These are phyloP conservation scores for Falco biarmicus DNA, from an alignment of 2,797 vertebrate species.

Conservation along the genomic window DNA sequence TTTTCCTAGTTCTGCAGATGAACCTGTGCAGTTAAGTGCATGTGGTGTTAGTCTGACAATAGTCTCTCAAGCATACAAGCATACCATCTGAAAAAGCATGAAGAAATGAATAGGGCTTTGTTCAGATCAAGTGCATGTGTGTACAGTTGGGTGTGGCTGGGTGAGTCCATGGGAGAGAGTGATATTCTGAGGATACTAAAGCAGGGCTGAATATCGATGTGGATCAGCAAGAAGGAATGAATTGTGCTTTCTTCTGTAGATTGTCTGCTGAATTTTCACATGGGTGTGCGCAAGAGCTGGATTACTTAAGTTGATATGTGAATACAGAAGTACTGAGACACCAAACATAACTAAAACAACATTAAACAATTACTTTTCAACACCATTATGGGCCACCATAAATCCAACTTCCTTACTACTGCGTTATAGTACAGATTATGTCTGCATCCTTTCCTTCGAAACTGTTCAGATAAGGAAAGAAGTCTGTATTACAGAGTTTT, in stretches of 20 bases:
- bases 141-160: not conserved
- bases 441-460: not conserved
- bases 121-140: not conserved
- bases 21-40: not conserved
- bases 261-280: not conserved
- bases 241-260: not conserved
- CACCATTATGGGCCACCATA: not conserved
- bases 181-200: not conserved
- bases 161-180: not conserved
- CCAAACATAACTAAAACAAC: not conserved
- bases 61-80: not conserved
- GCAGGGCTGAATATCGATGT: not conserved
- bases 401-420: not conserved
- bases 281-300: not conserved
- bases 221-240: not conserved
- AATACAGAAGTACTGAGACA: not conserved
- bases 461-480: not conserved
- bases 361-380: not conserved
- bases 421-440: not conserved
- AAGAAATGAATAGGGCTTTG: not conserved
- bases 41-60: not conserved
- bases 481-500: not conserved
- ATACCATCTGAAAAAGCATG: not conserved
- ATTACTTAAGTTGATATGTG: not conserved
- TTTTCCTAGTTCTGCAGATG: not conserved